Percentiles rank a stretch among this genome's conserved stretches.
These are phyloP conservation scores for Eristalis pertinax DNA, from an alignment of 2,888 invertebrate genomes.

Conservation along the genomic window DNA sequence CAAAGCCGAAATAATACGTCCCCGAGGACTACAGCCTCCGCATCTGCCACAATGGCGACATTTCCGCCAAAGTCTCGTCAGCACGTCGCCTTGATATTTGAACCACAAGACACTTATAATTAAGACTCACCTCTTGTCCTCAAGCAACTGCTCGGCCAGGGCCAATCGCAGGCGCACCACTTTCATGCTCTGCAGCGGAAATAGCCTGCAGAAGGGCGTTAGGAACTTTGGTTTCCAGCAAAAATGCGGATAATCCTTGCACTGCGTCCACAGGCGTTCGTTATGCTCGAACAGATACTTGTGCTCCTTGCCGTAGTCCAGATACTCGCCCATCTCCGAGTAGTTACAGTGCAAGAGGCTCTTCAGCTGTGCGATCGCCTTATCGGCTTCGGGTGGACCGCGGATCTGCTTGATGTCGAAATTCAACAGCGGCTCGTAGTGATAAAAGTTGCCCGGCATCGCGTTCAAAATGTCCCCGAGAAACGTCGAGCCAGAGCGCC, in stretches of 20 bases:
- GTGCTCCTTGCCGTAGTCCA: conserved; percentile 89
- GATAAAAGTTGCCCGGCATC: conserved; percentile 93
- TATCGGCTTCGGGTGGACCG: conserved; percentile 86
- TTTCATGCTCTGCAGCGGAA: conserved; percentile 95
- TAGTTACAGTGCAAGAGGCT: conserved; percentile 90
- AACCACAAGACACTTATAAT: no score
- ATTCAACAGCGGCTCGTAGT: conserved; percentile 93
- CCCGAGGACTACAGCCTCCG: no score
- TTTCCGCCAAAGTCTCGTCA: no score
- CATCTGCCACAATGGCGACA: no score
- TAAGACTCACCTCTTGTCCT: conserved; percentile 86
- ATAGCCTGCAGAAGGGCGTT: conserved; percentile 89
- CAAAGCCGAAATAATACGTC: no score
- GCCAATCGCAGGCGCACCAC: conserved; percentile 89
- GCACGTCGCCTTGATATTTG: no score
- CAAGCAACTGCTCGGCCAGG: conserved; percentile 87
- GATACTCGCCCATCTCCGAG: conserved; percentile 87
- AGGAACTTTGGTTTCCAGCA: conserved; percentile 89
- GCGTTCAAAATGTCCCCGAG: conserved; percentile 92
- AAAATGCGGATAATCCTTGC: conserved; percentile 85
- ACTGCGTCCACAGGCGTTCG: conserved; percentile 91
- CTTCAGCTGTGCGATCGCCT: conserved; percentile 86
- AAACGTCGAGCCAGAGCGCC: conserved; percentile 95
- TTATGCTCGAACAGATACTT: conserved; percentile 93
- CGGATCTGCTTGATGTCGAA: conserved; percentile 92